Conservation (phyloP, 2,113 vertebrate species). For the Myotis davidii region DNA sequence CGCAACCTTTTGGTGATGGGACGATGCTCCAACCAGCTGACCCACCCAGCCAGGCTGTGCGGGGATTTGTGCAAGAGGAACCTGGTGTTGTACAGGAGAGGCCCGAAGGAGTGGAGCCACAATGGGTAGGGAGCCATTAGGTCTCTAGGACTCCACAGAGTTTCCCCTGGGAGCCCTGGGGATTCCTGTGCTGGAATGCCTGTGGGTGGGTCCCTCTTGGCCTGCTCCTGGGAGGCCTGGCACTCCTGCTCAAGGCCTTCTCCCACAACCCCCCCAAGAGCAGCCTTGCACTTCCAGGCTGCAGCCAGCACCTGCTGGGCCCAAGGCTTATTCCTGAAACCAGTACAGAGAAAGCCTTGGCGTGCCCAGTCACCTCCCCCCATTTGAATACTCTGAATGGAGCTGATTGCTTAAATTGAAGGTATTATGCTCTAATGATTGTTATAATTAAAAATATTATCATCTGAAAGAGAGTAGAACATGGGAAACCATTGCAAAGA, state of each 20-base stretch:
- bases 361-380: background rate
- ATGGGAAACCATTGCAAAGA: conserved; percentile 69
- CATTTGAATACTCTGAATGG: conserved; percentile 73
- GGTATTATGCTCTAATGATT: conserved; percentile 80
- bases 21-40: background rate
- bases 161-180: background rate
- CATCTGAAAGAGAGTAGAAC: conserved; percentile 77
- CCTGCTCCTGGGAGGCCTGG: background rate
- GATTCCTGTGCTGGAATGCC: background rate
- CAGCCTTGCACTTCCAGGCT: background rate
- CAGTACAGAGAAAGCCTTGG: background rate
- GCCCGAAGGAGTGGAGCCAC: background rate
- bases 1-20: background rate
- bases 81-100: background rate
- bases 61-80: background rate
- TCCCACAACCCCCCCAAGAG: background rate
- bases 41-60: background rate
- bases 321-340: background rate
- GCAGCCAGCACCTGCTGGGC: background rate
- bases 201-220: background rate
- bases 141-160: background rate
- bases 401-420: conserved; percentile 80
- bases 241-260: background rate
- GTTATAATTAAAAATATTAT: conserved; percentile 82
- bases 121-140: background rate